phyloP scores from a whole-genome alignment of 2,113 vertebrate genomes.

The Manacus vitellinus region DNA sequence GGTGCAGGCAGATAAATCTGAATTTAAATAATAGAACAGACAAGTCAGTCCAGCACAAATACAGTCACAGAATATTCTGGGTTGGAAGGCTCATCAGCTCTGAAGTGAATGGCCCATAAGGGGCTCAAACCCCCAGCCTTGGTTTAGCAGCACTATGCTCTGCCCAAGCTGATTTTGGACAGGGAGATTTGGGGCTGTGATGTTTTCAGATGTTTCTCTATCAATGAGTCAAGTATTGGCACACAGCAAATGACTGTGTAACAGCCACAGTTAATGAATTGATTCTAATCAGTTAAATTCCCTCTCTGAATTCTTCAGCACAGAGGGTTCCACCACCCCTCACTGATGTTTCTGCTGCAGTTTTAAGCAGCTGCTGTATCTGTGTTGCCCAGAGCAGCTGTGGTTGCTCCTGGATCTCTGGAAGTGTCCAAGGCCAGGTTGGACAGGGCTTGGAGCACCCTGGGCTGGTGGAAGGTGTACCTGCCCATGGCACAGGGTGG shows the following conservation, averaged over 20 bases:
- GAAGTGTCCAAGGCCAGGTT: background rate
- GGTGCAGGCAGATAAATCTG: no score
- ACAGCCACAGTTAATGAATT: background rate
- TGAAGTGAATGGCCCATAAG: no score
- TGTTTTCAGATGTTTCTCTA: background rate
- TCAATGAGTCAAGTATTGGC: no score
- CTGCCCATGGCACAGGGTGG: background rate
- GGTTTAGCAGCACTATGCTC: background rate
- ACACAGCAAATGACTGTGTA: background rate
- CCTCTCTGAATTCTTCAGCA: background rate
- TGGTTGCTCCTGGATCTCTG: background rate
- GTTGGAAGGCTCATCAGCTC: background rate
- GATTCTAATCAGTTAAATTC: background rate
- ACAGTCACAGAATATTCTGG: background rate
- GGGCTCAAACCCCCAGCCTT: no score
- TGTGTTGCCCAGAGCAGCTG: background rate
- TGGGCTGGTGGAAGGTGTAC: background rate
- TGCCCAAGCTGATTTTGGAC: background rate
- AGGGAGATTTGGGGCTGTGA: background rate
- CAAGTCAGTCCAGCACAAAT: rapidly evolving
- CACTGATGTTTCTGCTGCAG: background rate
- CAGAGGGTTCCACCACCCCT: background rate
- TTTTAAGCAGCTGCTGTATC: background rate
- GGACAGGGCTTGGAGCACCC: rapidly evolving
- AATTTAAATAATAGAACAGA: no score